These are phyloP conservation scores for Carterocephalus palaemon DNA, from an alignment of 2,888 invertebrate genomes.

Conservation along the genomic window DNA sequence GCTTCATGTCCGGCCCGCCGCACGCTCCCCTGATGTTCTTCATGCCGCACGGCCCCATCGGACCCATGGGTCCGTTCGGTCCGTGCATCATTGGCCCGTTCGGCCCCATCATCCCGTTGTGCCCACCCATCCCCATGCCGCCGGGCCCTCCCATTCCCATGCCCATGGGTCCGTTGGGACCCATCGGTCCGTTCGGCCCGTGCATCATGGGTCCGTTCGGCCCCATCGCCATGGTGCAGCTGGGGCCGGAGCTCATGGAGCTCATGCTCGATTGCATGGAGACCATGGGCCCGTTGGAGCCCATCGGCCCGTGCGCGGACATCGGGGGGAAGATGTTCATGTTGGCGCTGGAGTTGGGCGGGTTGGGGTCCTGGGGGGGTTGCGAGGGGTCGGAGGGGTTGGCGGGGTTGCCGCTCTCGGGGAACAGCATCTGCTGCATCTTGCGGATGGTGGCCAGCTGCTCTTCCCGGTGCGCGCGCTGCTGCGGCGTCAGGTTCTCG, in stretches of 20 bases:
- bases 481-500: slow-evolving; percentile 97
- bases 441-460: slow-evolving; percentile 93
- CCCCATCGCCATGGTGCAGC: slow-evolving; percentile 72
- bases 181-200: slow-evolving; percentile 60
- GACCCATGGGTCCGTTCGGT: slow-evolving; percentile 73
- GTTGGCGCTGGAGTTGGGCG: slow-evolving; percentile 61
- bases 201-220: slow-evolving; percentile 50
- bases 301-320: slow-evolving; percentile 66
- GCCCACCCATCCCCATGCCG: slow-evolving; percentile 58
- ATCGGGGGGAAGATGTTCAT: slow-evolving; percentile 68
- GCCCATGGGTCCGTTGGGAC: slow-evolving; percentile 56
- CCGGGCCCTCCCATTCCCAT: slow-evolving; percentile 58
- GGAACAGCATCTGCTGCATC: slow-evolving; percentile 95
- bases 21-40: slow-evolving; percentile 70
- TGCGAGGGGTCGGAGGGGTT: slow-evolving; percentile 55
- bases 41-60: slow-evolving; percentile 75
- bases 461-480: slow-evolving; percentile 95
- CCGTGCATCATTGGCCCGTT: slow-evolving; percentile 68
- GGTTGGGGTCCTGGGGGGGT: slow-evolving; percentile 59
- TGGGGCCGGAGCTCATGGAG: slow-evolving; percentile 67
- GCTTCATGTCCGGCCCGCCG: slow-evolving; percentile 75
- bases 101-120: slow-evolving; percentile 69
- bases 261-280: slow-evolving; percentile 70
- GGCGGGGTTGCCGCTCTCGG: slow-evolving; percentile 81
- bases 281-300: slow-evolving; percentile 67